Conservation (phyloP, 2,888 invertebrate species). For the Meiosimyza decipiens region DNA sequence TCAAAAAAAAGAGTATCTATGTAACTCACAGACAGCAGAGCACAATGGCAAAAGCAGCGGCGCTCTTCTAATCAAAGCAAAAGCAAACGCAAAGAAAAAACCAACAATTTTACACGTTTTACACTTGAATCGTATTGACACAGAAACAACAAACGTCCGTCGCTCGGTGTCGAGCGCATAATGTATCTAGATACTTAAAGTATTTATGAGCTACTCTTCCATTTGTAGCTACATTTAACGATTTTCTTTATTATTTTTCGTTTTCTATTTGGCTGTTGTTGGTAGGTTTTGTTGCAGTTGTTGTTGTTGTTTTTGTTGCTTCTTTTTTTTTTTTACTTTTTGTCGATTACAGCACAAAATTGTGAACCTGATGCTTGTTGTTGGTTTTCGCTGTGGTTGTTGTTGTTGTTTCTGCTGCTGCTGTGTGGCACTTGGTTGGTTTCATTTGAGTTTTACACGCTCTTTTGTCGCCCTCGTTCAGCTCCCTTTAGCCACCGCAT, state of each 20-base stretch:
- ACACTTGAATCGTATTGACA: constrained; percentile 20
- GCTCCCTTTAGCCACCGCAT: background rate
- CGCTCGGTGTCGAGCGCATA: constrained; percentile 5
- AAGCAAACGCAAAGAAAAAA: background rate
- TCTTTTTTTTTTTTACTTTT: background rate
- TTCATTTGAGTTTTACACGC: too few species aligned
- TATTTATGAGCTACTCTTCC: constrained; percentile 8
- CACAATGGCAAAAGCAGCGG: background rate
- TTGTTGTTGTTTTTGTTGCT: background rate
- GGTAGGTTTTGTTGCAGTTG: too few species aligned
- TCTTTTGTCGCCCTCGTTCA: background rate
- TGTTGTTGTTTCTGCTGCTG: too few species aligned
- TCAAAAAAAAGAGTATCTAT: background rate
- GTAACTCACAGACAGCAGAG: background rate
- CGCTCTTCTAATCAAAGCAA: background rate
- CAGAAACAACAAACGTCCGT: constrained; percentile 14
- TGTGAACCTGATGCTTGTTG: constrained; percentile 15
- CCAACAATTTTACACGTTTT: constrained; percentile 8
- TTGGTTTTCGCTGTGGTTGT: background rate
- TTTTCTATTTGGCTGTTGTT: background rate
- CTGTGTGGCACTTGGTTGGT: too few species aligned
- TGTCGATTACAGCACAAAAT: constrained; percentile 8
- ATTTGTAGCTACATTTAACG: constrained; percentile 4
- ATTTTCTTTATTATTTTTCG: background rate
- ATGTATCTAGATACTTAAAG: constrained; percentile 23